phyloP scores from a whole-genome alignment of 2,113 vertebrate species.

The Shinisaurus crocodilurus region DNA sequence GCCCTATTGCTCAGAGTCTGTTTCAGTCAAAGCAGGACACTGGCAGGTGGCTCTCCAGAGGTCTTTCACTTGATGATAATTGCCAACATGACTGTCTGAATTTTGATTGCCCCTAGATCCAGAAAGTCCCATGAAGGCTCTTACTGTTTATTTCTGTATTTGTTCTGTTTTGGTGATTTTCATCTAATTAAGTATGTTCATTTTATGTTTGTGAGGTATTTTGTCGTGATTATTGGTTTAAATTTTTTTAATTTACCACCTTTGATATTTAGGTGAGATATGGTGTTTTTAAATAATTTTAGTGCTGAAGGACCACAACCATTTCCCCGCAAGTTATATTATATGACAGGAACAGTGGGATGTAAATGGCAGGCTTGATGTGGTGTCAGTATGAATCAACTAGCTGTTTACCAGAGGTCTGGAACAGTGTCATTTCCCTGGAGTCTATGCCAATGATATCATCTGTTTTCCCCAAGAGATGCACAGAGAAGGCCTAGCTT shows the following conservation, averaged over 20 bases:
- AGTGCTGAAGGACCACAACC: neutral
- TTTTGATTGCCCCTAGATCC: neutral
- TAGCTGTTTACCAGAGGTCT: slow-evolving; percentile 9
- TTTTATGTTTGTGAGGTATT: neutral
- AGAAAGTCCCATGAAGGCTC: neutral
- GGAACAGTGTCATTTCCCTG: neutral
- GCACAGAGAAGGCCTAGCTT: neutral
- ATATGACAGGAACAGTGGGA: slow-evolving; percentile 8
- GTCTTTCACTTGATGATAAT: neutral
- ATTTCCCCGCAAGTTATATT: neutral
- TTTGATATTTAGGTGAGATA: neutral
- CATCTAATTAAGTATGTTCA: neutral
- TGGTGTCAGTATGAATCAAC: slow-evolving; percentile 20
- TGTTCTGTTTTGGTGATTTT: neutral
- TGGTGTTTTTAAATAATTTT: neutral
- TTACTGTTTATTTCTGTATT: neutral
- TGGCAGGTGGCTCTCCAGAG: no score
- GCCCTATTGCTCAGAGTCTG: no score
- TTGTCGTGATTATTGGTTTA: no score
- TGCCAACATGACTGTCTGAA: neutral
- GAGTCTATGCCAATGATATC: neutral
- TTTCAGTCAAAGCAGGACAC: no score
- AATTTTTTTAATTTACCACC: neutral
- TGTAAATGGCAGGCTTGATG: slow-evolving; percentile 4
- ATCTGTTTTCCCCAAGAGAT: neutral